These are phyloP conservation scores for Cisticola juncidis DNA, from an alignment of 2,113 vertebrate species.

Conservation along the genomic window DNA sequence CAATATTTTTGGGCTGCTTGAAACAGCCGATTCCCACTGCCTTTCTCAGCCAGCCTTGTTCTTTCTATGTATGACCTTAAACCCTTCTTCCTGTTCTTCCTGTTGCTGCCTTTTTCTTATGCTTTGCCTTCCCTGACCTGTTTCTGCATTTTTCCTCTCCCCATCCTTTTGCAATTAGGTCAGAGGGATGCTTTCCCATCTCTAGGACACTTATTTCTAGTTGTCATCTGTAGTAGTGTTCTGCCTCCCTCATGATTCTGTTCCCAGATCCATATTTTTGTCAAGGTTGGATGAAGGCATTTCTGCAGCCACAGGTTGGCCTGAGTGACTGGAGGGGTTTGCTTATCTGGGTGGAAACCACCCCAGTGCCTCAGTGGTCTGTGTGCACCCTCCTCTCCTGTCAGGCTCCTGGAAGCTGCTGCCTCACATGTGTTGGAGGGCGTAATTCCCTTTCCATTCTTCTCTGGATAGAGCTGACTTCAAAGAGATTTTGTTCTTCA, in stretches of 20 bases:
- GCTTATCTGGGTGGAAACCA: not conserved
- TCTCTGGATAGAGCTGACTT: not conserved
- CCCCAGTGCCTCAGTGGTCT: fast-evolving
- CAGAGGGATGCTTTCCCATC: not conserved
- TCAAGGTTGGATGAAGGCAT: not conserved
- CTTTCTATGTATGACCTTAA: not conserved
- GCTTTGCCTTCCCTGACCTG: not conserved
- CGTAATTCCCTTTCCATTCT: not conserved
- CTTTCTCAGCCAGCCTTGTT: not conserved
- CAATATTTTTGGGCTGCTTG: not conserved
- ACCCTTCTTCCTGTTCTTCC: not conserved
- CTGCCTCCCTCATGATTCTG: not conserved
- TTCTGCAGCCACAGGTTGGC: not conserved
- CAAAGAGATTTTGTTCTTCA: not conserved
- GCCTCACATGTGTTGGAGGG: fast-evolving
- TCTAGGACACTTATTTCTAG: not conserved
- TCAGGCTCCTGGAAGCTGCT: not conserved
- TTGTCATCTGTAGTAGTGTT: not conserved
- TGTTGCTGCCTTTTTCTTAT: not conserved
- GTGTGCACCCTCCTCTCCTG: not conserved
- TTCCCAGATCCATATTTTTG: not conserved
- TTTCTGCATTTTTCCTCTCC: not conserved
- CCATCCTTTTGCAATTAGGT: not conserved
- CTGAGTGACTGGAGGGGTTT: not conserved
- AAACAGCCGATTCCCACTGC: not conserved